phyloP scores from a whole-genome alignment of 2,888 invertebrate species.

The Diplolepis rosae region DNA sequence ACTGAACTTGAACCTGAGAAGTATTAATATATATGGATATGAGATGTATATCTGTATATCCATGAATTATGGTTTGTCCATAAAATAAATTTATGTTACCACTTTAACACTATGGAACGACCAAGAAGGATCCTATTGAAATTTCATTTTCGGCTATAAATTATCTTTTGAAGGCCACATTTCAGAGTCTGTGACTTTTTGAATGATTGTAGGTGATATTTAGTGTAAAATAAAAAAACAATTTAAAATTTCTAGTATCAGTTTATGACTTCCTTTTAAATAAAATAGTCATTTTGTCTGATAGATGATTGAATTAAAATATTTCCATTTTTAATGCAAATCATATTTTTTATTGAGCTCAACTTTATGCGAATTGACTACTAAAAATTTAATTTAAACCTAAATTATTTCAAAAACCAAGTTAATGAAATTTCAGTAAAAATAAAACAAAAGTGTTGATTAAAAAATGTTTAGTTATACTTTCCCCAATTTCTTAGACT shows the following conservation, averaged over 20 bases:
- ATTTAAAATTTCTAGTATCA: neutral
- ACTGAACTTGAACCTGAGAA: slow-evolving; percentile 22
- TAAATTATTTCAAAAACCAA: no score
- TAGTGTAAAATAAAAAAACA: neutral
- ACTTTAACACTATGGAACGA: slow-evolving; percentile 24
- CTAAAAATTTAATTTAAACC: no score
- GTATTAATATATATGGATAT: slow-evolving; percentile 27
- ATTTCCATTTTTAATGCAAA: no score
- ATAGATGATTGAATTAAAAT: no score
- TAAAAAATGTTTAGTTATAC: no score
- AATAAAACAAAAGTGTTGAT: no score
- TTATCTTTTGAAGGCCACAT: slow-evolving; percentile 21
- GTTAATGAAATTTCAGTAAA: no score
- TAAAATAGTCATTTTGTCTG: neutral
- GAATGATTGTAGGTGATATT: neutral
- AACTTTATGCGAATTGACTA: no score
- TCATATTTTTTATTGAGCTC: no score
- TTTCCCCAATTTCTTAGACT: no score
- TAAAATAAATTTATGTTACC: slow-evolving; percentile 31
- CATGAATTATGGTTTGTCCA: slow-evolving; percentile 29
- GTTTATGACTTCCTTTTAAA: neutral
- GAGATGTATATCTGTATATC: slow-evolving; percentile 19
- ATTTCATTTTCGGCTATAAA: slow-evolving; percentile 21
- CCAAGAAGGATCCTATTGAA: slow-evolving; percentile 24
- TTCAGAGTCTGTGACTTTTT: slow-evolving; percentile 17